phyloP scores from a whole-genome alignment of 2,113 vertebrate genomes.

The mouse (Mus musculus) region DNA sequence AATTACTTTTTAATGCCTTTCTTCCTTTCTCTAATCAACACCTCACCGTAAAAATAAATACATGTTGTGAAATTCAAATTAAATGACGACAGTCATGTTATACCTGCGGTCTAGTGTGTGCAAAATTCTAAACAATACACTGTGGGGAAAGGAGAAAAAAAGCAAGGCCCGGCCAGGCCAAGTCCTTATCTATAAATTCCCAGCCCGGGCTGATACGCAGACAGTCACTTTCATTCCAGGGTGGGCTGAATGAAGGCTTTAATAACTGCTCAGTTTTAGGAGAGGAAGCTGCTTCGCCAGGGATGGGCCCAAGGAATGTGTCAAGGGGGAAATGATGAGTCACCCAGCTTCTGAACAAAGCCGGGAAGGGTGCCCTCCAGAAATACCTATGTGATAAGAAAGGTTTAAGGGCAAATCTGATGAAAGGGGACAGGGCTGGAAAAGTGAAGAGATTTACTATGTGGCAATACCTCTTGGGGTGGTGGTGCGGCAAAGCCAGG shows the following conservation, averaged over 20 bases:
- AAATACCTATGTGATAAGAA: neutral
- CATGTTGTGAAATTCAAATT: constrained; percentile 59
- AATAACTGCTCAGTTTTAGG: neutral
- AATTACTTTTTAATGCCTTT: constrained; percentile 72
- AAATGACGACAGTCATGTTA: constrained; percentile 46
- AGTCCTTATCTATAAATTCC: neutral
- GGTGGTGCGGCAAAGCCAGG: neutral
- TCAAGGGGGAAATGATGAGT: neutral
- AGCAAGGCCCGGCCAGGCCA: neutral
- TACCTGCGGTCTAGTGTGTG: neutral
- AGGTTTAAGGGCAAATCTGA: neutral
- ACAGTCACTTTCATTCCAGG: neutral
- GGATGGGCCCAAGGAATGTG: neutral
- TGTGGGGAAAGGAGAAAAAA: neutral
- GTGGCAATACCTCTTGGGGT: neutral
- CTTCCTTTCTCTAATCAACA: constrained; percentile 68
- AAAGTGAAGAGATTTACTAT: neutral
- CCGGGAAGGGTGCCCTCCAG: neutral
- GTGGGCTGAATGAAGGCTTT: neutral
- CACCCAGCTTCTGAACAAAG: neutral
- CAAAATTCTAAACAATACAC: constrained; percentile 11
- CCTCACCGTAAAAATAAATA: constrained; percentile 65
- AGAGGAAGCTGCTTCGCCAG: neutral
- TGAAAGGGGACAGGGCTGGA: neutral
- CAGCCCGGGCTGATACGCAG: neutral